phyloP scores from a whole-genome alignment of 2,113 vertebrate species.

The Brienomyrus longianalis region DNA sequence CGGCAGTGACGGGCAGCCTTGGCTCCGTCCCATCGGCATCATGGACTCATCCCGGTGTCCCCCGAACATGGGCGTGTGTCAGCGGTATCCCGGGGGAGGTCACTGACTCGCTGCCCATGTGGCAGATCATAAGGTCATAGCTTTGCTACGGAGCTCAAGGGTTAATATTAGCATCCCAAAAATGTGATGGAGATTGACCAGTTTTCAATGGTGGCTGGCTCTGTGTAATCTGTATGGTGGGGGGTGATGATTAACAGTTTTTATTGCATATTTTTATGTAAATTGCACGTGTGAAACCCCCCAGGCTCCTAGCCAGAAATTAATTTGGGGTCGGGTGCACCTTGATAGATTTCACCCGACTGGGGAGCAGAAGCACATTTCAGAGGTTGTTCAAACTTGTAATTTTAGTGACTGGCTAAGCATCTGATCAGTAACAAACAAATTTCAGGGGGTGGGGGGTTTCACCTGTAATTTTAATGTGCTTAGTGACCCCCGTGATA shows the following conservation, averaged over 20 bases:
- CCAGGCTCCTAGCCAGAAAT: neutral
- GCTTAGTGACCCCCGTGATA: neutral
- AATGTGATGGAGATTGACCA: neutral
- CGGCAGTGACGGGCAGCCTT: neutral
- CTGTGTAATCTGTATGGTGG: neutral
- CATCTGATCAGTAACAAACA: neutral
- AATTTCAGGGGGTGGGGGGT: neutral
- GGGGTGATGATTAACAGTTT: neutral
- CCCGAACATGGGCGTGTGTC: neutral
- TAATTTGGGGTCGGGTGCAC: neutral
- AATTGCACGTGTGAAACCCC: neutral
- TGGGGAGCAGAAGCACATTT: neutral
- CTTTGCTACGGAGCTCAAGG: neutral
- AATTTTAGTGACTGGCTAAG: neutral
- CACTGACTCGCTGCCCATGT: neutral
- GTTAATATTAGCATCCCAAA: too few relatives aligned
- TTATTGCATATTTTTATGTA: neutral
- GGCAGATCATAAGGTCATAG: neutral
- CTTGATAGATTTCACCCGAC: neutral
- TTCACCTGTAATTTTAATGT: neutral
- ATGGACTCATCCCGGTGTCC: neutral
- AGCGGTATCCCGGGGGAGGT: neutral
- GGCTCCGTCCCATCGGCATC: neutral
- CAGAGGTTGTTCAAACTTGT: neutral
- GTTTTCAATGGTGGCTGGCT: neutral